Percentiles rank a stretch among this genome's conserved stretches.
phyloP scores from a whole-genome alignment of 1,140 invertebrate species.

The Caenorhabditis elegans region WBcel235 BX284604.4:8909001-8909500 shows the following conservation, averaged over 20 bases:
- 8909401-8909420: background rate
- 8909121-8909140: conserved; percentile 39
- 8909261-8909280: conserved; percentile 4
- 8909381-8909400: conserved; percentile 30
- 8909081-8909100: conserved; percentile 35
- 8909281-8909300: background rate
- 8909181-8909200: no score
- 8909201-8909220: background rate
- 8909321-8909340: background rate
- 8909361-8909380: conserved; percentile 22
- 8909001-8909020: conserved; percentile 32
- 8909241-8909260: background rate
- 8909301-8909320: background rate
- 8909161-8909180: background rate
- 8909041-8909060: background rate
- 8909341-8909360: background rate
- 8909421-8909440: background rate
- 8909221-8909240: background rate
- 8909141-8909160: conserved; percentile 37
- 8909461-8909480: conserved; percentile 23
- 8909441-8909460: conserved; percentile 19
- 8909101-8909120: conserved; percentile 28
- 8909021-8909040: conserved; percentile 37
- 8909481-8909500: background rate
- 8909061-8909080: conserved; percentile 5